A percentile compares a stretch with the other conserved stretches of the same genome.
phyloP scores from a whole-genome alignment of 2,113 vertebrate species.

The Danionella cerebrum region DNA sequence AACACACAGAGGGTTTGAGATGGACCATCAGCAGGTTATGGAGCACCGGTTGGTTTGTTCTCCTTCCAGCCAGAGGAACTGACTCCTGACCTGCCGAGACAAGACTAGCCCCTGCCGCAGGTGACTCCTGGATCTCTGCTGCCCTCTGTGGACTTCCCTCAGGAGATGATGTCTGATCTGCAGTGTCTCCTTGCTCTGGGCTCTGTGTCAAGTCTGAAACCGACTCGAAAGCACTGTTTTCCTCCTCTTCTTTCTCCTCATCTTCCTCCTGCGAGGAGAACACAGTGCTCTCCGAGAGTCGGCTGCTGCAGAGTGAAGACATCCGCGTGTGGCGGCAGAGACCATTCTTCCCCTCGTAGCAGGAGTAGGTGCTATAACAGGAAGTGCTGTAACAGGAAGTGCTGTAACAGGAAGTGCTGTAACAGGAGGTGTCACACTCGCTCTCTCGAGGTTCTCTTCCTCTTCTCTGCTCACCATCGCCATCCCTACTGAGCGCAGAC shows the following conservation, averaged over 20 bases:
- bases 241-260: conserved; percentile 85
- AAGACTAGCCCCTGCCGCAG: conserved; percentile 74
- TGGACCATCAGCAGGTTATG: too few species aligned
- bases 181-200: conserved; percentile 65
- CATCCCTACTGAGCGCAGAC: conserved; percentile 59
- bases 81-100: conserved; percentile 64
- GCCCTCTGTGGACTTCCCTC: conserved; percentile 56
- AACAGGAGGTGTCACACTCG: conserved; percentile 85
- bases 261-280: conserved; percentile 97
- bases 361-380: conserved; percentile 82
- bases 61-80: not conserved
- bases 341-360: conserved; percentile 74
- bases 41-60: not conserved
- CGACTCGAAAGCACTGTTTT: conserved; percentile 91
- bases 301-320: conserved; percentile 91
- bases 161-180: conserved; percentile 69
- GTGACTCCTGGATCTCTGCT: conserved; percentile 66
- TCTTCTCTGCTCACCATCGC: conserved; percentile 60
- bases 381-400: conserved; percentile 90
- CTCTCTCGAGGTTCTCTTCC: conserved; percentile 66
- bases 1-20: too few species aligned
- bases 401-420: conserved; percentile 91
- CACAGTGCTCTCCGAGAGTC: conserved; percentile 89
- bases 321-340: conserved; percentile 89
- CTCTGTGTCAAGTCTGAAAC: conserved; percentile 70